phyloP scores from a whole-genome alignment of 1,140 invertebrate species.

The Pseudomyrmex gracilis region DNA sequence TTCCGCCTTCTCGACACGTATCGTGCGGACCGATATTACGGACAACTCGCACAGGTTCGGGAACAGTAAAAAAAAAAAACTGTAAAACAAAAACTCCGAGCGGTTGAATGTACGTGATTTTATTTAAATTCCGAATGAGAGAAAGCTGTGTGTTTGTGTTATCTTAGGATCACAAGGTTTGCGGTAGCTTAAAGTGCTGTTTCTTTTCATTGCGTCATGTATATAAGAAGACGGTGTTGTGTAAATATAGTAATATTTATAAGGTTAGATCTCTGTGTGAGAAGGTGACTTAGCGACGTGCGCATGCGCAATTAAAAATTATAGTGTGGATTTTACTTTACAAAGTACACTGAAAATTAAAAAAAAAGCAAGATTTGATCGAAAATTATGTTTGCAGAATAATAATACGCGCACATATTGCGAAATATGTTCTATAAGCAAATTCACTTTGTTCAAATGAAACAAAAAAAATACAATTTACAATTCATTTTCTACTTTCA shows the following conservation, averaged over 20 bases:
- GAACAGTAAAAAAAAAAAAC: neutral
- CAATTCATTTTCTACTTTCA: too few relatives aligned
- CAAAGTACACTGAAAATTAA: too few relatives aligned
- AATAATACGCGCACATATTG: too few relatives aligned
- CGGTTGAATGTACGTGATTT: neutral
- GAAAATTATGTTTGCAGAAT: too few relatives aligned
- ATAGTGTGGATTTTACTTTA: too few relatives aligned
- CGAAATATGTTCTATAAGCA: too few relatives aligned
- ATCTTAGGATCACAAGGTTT: neutral
- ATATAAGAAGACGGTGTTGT: neutral
- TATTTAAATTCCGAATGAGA: neutral
- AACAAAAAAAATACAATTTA: too few relatives aligned
- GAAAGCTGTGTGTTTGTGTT: neutral
- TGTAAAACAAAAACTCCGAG: neutral
- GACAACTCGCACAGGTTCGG: neutral
- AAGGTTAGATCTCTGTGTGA: conserved; percentile 11
- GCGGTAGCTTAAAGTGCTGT: neutral
- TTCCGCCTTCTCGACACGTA: neutral
- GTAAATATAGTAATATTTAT: neutral
- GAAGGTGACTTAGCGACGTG: neutral
- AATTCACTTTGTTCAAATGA: too few relatives aligned
- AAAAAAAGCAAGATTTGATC: too few relatives aligned
- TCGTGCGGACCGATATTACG: neutral
- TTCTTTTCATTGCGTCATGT: neutral
- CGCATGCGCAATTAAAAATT: neutral